phyloP scores from a whole-genome alignment of 2,113 vertebrate genomes.

The Oceanites oceanicus region DNA sequence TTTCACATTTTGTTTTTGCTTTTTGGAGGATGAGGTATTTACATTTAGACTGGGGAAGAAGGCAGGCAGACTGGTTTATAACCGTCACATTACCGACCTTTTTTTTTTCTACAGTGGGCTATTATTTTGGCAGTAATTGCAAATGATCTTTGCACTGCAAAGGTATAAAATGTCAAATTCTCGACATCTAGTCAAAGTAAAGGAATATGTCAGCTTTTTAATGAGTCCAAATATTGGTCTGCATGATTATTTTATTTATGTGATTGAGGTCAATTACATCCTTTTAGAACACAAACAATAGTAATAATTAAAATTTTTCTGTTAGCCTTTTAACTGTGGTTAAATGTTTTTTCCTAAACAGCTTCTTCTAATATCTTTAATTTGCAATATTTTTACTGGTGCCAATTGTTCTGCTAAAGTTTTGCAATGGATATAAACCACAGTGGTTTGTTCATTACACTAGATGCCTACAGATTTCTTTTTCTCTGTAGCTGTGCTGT shows the following conservation, averaged over 20 bases:
- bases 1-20: neutral
- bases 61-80: neutral
- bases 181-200: neutral
- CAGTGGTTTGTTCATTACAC: slow-evolving; percentile 37
- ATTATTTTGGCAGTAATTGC: neutral
- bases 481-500: neutral
- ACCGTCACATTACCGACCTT: neutral
- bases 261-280: slow-evolving; percentile 29
- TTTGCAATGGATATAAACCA: slow-evolving; percentile 23
- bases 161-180: neutral
- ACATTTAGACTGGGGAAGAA: neutral
- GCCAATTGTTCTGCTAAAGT: slow-evolving; percentile 18
- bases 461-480: slow-evolving; percentile 28
- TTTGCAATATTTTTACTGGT: slow-evolving; percentile 38
- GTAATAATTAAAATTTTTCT: neutral
- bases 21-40: neutral
- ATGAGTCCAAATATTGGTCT: neutral
- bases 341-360: slow-evolving; percentile 7
- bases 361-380: slow-evolving; percentile 52
- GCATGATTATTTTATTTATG: slow-evolving; percentile 31
- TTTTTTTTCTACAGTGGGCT: neutral
- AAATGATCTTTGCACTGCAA: neutral
- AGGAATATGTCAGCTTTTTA: slow-evolving; percentile 11
- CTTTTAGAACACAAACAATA: slow-evolving; percentile 16
- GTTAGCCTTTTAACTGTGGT: slow-evolving; percentile 8